These are phyloP conservation scores for Dendrophyllia cribrosa DNA, from an alignment of 64 coral and sea anemone species.

Conservation along the genomic window DNA sequence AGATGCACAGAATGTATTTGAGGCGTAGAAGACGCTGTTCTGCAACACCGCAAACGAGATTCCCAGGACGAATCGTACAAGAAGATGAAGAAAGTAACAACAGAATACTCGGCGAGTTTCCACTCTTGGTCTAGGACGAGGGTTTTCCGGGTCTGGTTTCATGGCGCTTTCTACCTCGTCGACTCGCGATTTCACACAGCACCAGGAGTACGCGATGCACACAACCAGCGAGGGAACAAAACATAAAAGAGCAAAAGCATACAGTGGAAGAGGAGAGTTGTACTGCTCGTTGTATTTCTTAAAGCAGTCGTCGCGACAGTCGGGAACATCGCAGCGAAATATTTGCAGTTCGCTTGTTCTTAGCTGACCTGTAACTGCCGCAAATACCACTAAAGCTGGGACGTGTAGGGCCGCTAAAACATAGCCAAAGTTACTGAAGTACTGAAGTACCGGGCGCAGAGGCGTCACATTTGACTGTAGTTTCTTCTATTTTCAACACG, in stretches of 20 bases:
- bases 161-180: slow-evolving; percentile 40
- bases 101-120: slow-evolving; percentile 37
- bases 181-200: slow-evolving; percentile 34
- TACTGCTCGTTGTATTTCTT: slow-evolving; percentile 12
- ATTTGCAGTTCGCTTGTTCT: slow-evolving; percentile 11
- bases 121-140: not conserved
- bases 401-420: not conserved
- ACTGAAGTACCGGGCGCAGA: not conserved
- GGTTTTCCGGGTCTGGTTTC: slow-evolving; percentile 16
- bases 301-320: not conserved
- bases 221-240: slow-evolving; percentile 1
- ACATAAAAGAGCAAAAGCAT: slow-evolving; percentile 15
- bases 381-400: not conserved
- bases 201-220: slow-evolving; percentile 30
- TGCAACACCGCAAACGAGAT: slow-evolving; percentile 38
- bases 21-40: slow-evolving; percentile 24
- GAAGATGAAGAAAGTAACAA: slow-evolving; percentile 37
- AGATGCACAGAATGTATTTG: slow-evolving; percentile 24
- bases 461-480: too few relatives aligned
- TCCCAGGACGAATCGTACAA: slow-evolving; percentile 24
- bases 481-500: too few relatives aligned
- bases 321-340: slow-evolving; percentile 24
- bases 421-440: slow-evolving; percentile 35
- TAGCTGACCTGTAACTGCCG: not conserved
- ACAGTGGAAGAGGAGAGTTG: slow-evolving; percentile 43